Percentiles rank a stretch among this genome's conserved stretches.
These are phyloP conservation scores for Cuniculus paca DNA, from an alignment of 2,797 vertebrate species.

Conservation along the genomic window DNA sequence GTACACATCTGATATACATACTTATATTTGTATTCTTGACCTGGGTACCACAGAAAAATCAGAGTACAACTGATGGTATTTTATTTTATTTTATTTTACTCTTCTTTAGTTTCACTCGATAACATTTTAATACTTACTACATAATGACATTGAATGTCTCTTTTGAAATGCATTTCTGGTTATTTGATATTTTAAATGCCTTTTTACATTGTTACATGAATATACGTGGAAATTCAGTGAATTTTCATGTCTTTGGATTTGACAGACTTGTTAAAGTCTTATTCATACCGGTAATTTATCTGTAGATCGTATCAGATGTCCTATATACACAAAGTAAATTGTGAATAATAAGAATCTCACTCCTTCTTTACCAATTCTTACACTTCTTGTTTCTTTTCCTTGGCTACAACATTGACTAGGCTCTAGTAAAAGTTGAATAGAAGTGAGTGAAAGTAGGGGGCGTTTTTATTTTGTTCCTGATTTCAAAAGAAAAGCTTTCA, in stretches of 20 bases:
- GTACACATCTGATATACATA: neutral
- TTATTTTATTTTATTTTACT: constrained; percentile 19
- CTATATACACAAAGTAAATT: neutral
- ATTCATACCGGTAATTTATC: neutral
- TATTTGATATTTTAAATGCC: neutral
- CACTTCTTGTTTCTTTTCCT: neutral
- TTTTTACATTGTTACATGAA: neutral
- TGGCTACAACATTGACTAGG: neutral
- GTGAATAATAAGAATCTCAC: neutral
- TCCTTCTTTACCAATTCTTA: neutral
- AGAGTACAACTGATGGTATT: neutral
- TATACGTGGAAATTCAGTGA: neutral
- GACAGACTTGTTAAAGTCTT: neutral
- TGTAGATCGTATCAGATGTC: neutral
- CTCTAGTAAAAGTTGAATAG: neutral
- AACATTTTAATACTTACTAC: neutral
- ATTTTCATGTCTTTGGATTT: neutral
- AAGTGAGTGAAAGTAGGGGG: neutral
- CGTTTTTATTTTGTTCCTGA: neutral
- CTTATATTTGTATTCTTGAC: neutral
- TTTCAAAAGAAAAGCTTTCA: neutral
- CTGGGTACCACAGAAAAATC: neutral
- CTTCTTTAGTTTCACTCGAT: neutral
- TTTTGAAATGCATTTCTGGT: neutral
- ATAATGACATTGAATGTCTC: neutral